phyloP scores from a whole-genome alignment of 2,113 vertebrate genomes.

The Falcunculus frontatus region DNA sequence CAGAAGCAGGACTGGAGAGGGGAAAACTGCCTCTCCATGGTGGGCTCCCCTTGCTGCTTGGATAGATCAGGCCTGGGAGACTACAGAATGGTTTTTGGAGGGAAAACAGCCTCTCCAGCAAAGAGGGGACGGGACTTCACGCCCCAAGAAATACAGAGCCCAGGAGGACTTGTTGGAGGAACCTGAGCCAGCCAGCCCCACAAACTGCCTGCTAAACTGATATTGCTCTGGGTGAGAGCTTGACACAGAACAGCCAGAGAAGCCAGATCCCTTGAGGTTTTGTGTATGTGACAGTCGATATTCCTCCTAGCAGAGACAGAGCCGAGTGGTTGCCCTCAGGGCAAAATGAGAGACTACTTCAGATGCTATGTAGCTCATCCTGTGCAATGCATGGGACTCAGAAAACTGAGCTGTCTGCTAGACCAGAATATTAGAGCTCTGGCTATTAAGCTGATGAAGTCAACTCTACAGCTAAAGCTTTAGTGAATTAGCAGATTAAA shows the following conservation, averaged over 20 bases:
- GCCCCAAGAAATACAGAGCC: not conserved
- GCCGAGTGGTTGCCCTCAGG: not conserved
- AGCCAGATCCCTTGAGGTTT: not conserved
- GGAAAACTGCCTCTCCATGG: not conserved
- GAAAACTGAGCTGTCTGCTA: not conserved
- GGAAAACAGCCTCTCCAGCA: not conserved
- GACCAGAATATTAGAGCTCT: not conserved
- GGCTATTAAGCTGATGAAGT: not conserved
- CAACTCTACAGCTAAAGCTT: not conserved
- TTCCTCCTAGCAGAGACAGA: not conserved
- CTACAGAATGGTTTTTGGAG: not conserved
- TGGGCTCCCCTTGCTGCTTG: not conserved
- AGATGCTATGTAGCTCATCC: not conserved
- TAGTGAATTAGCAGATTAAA: not conserved
- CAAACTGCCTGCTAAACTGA: not conserved
- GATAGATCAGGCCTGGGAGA: not conserved
- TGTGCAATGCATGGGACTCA: not conserved
- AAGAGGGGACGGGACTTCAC: not conserved
- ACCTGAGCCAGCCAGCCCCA: not conserved
- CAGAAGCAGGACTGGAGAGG: not conserved
- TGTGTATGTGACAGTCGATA: rapidly evolving
- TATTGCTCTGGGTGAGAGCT: not conserved
- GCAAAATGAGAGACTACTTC: not conserved
- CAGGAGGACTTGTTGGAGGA: not conserved
- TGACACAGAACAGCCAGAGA: not conserved